Evolutionary conservation across 2,888 invertebrate species (phyloP), one percentile per base, ranked within the genome.

Genomic region (Nephrocerus scutellatus): DNA sequence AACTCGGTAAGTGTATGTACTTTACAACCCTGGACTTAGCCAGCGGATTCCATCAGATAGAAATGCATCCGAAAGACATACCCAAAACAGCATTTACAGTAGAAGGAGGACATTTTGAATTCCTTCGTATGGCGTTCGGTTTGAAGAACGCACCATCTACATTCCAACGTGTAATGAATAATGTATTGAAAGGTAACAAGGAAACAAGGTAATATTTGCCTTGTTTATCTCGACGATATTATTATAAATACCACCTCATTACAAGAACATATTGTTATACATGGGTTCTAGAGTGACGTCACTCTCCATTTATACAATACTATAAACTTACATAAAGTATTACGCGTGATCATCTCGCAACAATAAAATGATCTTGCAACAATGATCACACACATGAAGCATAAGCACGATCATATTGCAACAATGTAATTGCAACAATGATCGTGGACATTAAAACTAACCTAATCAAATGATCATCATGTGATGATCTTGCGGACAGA

Each of bases 31-130:
- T 56, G 1, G 58, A 59, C 37, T 29, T 59, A 1, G 53, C 57
- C 1, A 54, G 48, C 1, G 59, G 59, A 1, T 60, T 58, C 30
- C 55, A 60, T 23, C 59, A 61, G 34, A 59, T 62, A 1, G 46
- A 50, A 14, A 53, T 60, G 45, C 18, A 49, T 8, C 14, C 41
- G 4, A 10, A 32, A 10, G 50, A 53, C 18, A 42, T 48, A 6
- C 32, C 26, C 9, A 53, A 52, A 32, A 50, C 48, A 6, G 50
- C 48, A 9, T 54, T 54, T 31, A 40, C 43, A 3, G 42, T 44
- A 0, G 25, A 48, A 6, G 38, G 30, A 8, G 53, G 47, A 2
- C 46, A 47, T 19, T 48, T 42, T 20, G 48, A 52, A 24, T 50
- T 44, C 21, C 9, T 41, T 3, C 29, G 50, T 8, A 50, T 48